These are phyloP conservation scores for Cerastis leucographa DNA, from an alignment of 2,888 invertebrate genomes.

Conservation along the genomic window DNA sequence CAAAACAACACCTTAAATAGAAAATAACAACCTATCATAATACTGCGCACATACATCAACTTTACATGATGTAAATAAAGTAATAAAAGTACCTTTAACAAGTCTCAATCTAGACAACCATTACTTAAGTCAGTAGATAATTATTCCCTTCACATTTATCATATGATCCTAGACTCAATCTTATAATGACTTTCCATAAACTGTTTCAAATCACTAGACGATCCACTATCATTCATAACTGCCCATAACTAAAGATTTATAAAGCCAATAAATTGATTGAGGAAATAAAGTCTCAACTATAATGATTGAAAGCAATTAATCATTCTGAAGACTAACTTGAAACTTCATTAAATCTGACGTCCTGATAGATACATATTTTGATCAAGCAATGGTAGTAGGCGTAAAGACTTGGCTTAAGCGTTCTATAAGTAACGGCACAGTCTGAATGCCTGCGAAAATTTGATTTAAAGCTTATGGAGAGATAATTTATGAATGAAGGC, in stretches of 20 bases:
- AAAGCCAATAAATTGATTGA: slow-evolving; percentile 50
- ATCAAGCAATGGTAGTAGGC: slow-evolving; percentile 42
- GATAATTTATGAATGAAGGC: neutral
- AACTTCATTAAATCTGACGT: slow-evolving; percentile 52
- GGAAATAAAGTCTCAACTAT: slow-evolving; percentile 44
- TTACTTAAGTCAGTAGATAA: neutral
- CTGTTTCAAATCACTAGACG: slow-evolving; percentile 28
- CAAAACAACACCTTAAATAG: neutral
- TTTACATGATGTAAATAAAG: neutral
- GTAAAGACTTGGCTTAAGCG: slow-evolving; percentile 29
- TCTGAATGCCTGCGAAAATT: neutral
- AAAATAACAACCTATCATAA: neutral
- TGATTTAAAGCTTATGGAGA: neutral
- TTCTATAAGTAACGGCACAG: slow-evolving; percentile 12
- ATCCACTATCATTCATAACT: slow-evolving; percentile 41
- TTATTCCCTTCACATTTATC: slow-evolving; percentile 9
- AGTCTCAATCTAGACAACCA: neutral
- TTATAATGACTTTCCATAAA: slow-evolving; percentile 39
- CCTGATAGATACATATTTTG: slow-evolving; percentile 43
- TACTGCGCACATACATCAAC: neutral
- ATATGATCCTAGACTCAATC: slow-evolving; percentile 12
- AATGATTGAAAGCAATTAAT: slow-evolving; percentile 52
- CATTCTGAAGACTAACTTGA: slow-evolving; percentile 37
- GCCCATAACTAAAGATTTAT: slow-evolving; percentile 55
- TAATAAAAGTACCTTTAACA: neutral